Percentiles rank a stretch among this genome's conserved stretches.
Evolutionary conservation across 2,797 vertebrate genomes (phyloP).

Genomic region (Paedocypris micromegethes): DNA sequence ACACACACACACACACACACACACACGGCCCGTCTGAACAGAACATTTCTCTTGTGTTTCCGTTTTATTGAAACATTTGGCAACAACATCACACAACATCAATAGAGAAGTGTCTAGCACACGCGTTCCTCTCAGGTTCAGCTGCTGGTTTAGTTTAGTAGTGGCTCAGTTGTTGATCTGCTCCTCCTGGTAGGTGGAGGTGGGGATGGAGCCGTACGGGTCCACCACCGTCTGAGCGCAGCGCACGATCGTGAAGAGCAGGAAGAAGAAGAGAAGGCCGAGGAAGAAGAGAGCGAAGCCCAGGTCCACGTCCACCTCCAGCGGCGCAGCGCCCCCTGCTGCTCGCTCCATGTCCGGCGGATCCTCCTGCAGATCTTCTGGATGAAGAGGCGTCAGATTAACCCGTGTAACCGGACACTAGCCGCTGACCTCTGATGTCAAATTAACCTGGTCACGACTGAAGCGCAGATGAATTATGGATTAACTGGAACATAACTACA

Average conservation of each 20-base stretch:
- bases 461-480: conserved; percentile 16
- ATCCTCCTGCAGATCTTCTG: not conserved
- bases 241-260: conserved; percentile 69
- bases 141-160: conserved; percentile 19
- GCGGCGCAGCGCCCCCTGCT: conserved; percentile 25
- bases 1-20: too few species aligned
- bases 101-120: too few species aligned
- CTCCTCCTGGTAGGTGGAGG: conserved; percentile 77
- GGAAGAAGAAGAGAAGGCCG: conserved; percentile 69
- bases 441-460: conserved; percentile 4
- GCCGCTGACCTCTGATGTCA: not conserved
- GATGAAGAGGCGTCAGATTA: not conserved
- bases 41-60: not conserved
- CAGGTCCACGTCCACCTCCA: conserved; percentile 73
- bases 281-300: conserved; percentile 77
- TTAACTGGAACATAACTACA: conserved; percentile 16
- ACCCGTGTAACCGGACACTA: conserved; percentile 15
- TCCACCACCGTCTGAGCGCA: conserved; percentile 74
- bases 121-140: too few species aligned
- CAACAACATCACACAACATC: not conserved
- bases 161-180: conserved; percentile 62
- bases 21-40: not conserved
- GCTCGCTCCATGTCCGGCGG: conserved; percentile 60
- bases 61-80: conserved; percentile 13
- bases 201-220: conserved; percentile 74